A percentile compares a stretch with the other conserved stretches of the same genome.
These are phyloP conservation scores for Fratercula arctica DNA, from an alignment of 2,797 vertebrate genomes.

Conservation along the genomic window DNA sequence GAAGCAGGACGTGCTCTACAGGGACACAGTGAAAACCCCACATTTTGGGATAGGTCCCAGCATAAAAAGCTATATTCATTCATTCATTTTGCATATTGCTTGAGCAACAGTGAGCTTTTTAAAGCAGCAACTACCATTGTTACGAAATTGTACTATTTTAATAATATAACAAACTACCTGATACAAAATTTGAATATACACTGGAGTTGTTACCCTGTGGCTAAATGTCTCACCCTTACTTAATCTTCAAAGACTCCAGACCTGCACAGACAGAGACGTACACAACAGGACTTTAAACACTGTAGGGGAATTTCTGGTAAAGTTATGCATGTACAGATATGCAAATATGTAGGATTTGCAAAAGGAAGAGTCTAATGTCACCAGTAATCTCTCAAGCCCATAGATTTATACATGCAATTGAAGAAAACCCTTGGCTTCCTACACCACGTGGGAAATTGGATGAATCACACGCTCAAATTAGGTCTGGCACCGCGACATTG, in stretches of 20 bases:
- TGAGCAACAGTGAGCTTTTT: neutral
- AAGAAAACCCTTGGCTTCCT: constrained; percentile 22
- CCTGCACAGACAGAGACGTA: neutral
- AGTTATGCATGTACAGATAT: constrained; percentile 19
- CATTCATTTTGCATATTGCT: neutral
- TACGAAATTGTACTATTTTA: neutral
- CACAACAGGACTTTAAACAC: constrained; percentile 10
- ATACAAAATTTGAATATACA: neutral
- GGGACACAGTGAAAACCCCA: neutral
- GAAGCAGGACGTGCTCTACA: neutral
- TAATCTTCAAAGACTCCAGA: constrained; percentile 35
- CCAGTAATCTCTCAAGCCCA: constrained; percentile 25
- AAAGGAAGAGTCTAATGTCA: constrained; percentile 31
- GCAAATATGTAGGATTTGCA: constrained; percentile 14
- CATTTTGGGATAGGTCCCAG: neutral
- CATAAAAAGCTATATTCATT: neutral
- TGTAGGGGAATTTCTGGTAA: constrained; percentile 33
- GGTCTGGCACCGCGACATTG: neutral
- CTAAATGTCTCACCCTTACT: constrained; percentile 48
- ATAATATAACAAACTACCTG: neutral
- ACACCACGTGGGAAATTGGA: neutral
- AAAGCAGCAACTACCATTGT: neutral
- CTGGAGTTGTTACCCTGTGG: constrained; percentile 29
- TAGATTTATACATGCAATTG: neutral
- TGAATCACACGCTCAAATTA: neutral